phyloP scores from a whole-genome alignment of 2,888 invertebrate species.

The Conistra vaccinii region DNA sequence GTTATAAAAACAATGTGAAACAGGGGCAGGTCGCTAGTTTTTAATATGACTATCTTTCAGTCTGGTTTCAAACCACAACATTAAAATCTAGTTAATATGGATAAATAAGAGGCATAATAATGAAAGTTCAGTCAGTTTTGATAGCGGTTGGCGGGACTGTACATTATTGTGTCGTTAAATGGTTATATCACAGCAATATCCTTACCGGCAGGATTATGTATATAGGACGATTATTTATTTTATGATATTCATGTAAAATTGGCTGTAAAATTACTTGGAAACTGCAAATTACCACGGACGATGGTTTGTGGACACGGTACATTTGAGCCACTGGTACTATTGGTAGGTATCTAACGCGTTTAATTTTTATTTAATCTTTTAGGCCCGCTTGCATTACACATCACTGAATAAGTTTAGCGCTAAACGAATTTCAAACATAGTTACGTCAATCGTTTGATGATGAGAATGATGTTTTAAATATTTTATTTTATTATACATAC shows the following conservation, averaged over 20 bases:
- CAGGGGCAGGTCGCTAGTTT: neutral
- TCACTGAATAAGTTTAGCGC: neutral
- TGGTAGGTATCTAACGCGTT: neutral
- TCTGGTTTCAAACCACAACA: neutral
- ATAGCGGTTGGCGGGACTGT: constrained; percentile 23
- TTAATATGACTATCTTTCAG: neutral
- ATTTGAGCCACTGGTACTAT: neutral
- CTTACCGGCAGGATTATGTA: constrained; percentile 21
- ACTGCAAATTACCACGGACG: constrained; percentile 7
- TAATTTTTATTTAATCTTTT: neutral
- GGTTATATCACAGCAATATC: constrained; percentile 43
- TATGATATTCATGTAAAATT: constrained; percentile 20
- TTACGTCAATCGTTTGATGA: neutral
- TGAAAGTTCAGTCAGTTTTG: constrained; percentile 38
- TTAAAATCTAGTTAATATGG: constrained; percentile 25
- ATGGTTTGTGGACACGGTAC: neutral
- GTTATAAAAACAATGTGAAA: too few relatives aligned
- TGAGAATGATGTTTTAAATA: too few relatives aligned
- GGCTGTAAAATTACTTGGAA: constrained; percentile 6
- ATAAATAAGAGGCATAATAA: constrained; percentile 38
- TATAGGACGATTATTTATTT: constrained; percentile 41
- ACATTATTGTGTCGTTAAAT: constrained; percentile 49
- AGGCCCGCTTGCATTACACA: neutral
- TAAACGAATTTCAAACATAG: neutral
- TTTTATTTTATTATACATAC: too few relatives aligned